A percentile compares a stretch with the other conserved stretches of the same genome.
These are phyloP conservation scores for Crotalus horridus DNA, from an alignment of 2,113 vertebrate genomes.

Conservation along the genomic window DNA sequence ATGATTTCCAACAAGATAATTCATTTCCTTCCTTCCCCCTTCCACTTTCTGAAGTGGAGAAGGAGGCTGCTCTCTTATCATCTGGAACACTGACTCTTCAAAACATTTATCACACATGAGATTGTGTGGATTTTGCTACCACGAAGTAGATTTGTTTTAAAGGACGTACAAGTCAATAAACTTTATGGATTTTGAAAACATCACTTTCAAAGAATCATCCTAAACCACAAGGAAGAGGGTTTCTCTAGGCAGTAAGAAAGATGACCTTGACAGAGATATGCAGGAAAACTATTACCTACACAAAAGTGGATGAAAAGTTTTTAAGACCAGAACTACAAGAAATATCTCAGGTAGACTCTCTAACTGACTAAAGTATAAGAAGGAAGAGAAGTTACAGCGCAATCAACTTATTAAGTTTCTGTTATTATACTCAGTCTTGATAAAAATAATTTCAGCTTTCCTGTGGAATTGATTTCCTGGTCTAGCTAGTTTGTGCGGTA, in stretches of 20 bases:
- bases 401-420: background rate
- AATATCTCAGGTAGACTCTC: background rate
- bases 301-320: background rate
- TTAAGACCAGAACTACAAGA: background rate
- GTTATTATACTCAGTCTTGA: background rate
- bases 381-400: background rate
- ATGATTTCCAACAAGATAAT: slow-evolving; percentile 11
- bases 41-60: background rate
- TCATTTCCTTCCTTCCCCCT: background rate
- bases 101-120: background rate
- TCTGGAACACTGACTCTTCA: background rate
- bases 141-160: background rate
- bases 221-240: background rate
- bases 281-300: background rate
- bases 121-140: background rate
- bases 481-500: background rate
- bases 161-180: background rate
- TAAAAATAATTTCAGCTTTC: background rate
- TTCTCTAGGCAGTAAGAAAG: background rate
- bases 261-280: background rate
- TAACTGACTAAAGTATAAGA: background rate
- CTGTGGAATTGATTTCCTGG: background rate
- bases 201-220: background rate
- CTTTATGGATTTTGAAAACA: background rate
- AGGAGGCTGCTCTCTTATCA: background rate